A percentile compares a stretch with the other conserved stretches of the same genome.
Conservation (phyloP, 2,113 vertebrate species). For the Ictalurus furcatus region DNA sequence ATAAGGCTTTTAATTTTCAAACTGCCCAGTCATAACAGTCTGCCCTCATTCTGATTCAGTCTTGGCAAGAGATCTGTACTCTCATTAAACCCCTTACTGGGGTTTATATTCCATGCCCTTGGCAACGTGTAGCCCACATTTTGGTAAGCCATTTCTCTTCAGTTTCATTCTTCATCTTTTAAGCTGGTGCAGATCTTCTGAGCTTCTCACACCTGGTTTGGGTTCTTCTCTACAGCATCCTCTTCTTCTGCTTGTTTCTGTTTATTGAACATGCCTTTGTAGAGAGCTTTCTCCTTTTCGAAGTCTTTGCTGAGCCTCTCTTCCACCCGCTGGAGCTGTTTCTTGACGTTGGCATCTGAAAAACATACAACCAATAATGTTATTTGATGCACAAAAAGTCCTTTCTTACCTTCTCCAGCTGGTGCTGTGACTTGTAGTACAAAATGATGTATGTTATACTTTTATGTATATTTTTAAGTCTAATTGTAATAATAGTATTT, state of each 20-base stretch:
- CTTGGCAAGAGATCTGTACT: background rate
- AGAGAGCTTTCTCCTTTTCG: conserved; percentile 81
- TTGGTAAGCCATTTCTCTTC: background rate
- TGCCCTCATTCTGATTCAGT: background rate
- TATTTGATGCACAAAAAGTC: background rate
- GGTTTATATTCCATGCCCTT: conserved; percentile 11
- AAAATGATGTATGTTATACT: background rate
- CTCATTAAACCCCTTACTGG: conserved; percentile 18
- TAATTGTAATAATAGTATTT: background rate
- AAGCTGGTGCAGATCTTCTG: conserved; percentile 36
- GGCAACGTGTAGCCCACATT: conserved; percentile 15
- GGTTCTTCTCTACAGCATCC: conserved; percentile 46
- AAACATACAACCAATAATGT: background rate
- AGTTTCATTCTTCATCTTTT: background rate
- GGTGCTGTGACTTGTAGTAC: background rate
- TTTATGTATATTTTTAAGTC: background rate
- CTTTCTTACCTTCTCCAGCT: background rate
- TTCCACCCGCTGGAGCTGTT: conserved; percentile 80
- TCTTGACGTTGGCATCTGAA: conserved; percentile 80
- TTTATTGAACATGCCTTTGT: conserved; percentile 82
- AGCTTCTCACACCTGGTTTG: conserved; percentile 44
- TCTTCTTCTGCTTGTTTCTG: conserved; percentile 49
- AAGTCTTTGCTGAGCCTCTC: conserved; percentile 77
- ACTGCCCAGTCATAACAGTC: background rate
- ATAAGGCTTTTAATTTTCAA: conserved; percentile 19